A percentile compares a stretch with the other conserved stretches of the same genome.
Evolutionary conservation across 1,140 invertebrate genomes (phyloP).

Genomic region (Camponotus pennsylvanicus): DNA sequence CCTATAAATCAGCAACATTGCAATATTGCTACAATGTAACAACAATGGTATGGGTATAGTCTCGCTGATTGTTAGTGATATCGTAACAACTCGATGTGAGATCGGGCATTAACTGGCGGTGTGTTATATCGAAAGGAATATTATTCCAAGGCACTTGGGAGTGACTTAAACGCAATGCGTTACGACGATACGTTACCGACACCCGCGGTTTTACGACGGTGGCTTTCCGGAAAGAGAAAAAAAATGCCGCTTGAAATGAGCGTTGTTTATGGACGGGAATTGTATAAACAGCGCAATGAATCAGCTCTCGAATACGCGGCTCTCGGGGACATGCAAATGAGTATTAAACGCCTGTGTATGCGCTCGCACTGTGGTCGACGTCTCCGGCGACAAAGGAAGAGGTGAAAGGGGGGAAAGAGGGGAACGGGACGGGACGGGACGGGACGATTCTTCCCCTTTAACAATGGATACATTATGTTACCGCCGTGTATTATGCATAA

Average conservation of each 20-base stretch:
- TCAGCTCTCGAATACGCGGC: neutral
- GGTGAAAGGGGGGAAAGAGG: neutral
- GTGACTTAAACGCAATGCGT: neutral
- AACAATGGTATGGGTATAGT: neutral
- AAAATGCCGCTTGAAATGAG: conserved; percentile 34
- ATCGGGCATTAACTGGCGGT: neutral
- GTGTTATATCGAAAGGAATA: neutral
- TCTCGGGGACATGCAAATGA: conserved; percentile 68
- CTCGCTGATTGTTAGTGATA: neutral
- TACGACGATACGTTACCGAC: neutral
- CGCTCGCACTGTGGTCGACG: conserved; percentile 47
- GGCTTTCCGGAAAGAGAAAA: neutral
- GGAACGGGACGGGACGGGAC: conserved; percentile 14
- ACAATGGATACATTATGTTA: conserved; percentile 76
- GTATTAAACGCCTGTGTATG: conserved; percentile 70
- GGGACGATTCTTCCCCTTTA: conserved; percentile 50
- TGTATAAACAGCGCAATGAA: conserved; percentile 59
- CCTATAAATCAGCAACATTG: too few relatives aligned
- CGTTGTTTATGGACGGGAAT: conserved; percentile 48
- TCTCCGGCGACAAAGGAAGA: conserved; percentile 49
- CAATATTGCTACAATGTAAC: too few relatives aligned
- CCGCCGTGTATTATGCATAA: conserved; percentile 71
- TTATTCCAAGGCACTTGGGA: too few relatives aligned
- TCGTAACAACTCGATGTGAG: neutral
- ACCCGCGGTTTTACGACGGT: neutral